A percentile compares a stretch with the other conserved stretches of the same genome.
Conservation (phyloP, 1,140 invertebrate genomes). For the Drosophila parabipectinata region DNA sequence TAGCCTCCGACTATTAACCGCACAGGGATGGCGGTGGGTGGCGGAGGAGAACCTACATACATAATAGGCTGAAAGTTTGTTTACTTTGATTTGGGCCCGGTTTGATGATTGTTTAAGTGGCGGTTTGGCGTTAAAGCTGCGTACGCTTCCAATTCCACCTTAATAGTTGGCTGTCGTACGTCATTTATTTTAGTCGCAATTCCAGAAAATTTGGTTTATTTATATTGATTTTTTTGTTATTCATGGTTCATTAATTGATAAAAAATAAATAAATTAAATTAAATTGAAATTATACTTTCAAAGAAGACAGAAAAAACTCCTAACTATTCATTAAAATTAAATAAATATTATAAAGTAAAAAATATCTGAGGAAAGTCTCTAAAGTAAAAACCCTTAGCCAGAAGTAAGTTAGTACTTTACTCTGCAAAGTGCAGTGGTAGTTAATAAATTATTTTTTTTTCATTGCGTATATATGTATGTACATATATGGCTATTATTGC, state of each 20-base stretch:
- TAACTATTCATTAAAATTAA: no score
- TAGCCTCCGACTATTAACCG: slow-evolving; percentile 25
- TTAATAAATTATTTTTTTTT: slow-evolving; percentile 9
- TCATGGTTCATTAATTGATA: no score
- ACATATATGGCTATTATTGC: background rate
- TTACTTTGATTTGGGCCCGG: slow-evolving; percentile 30
- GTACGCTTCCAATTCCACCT: slow-evolving; percentile 14
- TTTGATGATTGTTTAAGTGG: slow-evolving; percentile 36
- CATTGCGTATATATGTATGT: background rate
- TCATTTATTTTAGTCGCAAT: background rate
- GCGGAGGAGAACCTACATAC: slow-evolving; percentile 1
- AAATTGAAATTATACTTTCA: no score
- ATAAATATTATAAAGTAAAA: no score
- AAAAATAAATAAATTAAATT: no score
- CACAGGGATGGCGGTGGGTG: background rate
- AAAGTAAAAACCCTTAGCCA: no score
- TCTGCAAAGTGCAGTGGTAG: slow-evolving; percentile 12
- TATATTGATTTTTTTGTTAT: no score
- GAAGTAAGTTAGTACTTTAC: no score
- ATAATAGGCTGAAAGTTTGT: slow-evolving; percentile 25
- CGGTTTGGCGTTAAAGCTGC: background rate
- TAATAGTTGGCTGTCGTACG: background rate
- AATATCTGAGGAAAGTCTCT: no score
- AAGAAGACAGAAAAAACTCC: no score
- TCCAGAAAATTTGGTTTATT: background rate